Conservation (phyloP, 1,140 invertebrate genomes). For the Drosophila virilis region DNA sequence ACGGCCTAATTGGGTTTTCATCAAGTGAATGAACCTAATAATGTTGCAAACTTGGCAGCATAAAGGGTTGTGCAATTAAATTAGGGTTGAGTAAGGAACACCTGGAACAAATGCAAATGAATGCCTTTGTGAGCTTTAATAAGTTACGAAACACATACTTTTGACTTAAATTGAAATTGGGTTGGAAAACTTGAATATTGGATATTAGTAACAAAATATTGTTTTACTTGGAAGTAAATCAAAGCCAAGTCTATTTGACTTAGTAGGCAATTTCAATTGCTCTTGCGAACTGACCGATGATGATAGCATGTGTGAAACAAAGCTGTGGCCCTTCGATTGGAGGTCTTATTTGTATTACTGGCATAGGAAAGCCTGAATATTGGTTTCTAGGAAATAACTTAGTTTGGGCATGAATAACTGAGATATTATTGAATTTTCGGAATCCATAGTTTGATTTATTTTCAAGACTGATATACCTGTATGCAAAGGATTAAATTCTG, state of each 20-base stretch:
- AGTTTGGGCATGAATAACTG: not conserved
- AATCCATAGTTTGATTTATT: not conserved
- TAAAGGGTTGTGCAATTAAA: not conserved
- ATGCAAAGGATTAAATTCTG: not conserved
- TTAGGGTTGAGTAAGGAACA: not conserved
- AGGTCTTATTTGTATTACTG: not conserved
- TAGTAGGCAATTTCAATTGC: no score
- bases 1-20: not conserved
- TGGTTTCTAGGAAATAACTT: not conserved
- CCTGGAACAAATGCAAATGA: not conserved
- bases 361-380: not conserved
- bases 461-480: not conserved
- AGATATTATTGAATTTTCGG: not conserved
- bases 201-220: no score
- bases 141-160: not conserved
- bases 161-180: not conserved
- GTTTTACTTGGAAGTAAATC: no score
- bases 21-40: not conserved
- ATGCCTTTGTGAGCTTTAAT: not conserved
- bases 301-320: not conserved
- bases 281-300: not conserved
- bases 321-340: not conserved
- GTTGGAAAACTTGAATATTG: no score
- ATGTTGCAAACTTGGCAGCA: not conserved
- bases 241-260: no score